Percentiles rank a stretch among this genome's conserved stretches.
These are phyloP conservation scores for Enteromius trimaculatus DNA, from an alignment of 2,797 vertebrate genomes.

Conservation along the genomic window DNA sequence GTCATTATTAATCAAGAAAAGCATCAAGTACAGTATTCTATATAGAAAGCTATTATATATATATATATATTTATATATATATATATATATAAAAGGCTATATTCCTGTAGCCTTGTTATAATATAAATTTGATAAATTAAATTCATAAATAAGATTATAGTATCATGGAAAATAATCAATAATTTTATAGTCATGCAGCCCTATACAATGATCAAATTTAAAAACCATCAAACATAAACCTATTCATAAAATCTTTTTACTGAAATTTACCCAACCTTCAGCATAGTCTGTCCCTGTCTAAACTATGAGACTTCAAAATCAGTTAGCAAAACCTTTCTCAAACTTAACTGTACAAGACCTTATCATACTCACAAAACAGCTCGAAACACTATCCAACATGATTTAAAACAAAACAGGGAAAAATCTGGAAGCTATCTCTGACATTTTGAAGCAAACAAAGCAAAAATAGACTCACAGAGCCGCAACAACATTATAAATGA, in stretches of 20 bases:
- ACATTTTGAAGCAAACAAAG: not conserved
- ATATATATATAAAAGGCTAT: too few relatives aligned
- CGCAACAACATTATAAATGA: slow-evolving; percentile 3
- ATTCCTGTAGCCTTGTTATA: not conserved
- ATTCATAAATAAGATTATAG: not conserved
- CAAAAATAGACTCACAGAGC: slow-evolving; percentile 20
- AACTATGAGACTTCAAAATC: not conserved
- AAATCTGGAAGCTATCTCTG: not conserved
- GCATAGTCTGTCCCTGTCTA: not conserved
- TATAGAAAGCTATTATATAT: not conserved
- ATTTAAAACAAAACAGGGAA: slow-evolving; percentile 3
- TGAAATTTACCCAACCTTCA: not conserved
- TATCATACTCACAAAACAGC: not conserved
- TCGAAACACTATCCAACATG: not conserved
- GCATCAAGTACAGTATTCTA: not conserved
- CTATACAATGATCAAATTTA: not conserved
- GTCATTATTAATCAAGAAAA: not conserved
- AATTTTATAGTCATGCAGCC: slow-evolving; percentile 4
- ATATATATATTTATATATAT: too few relatives aligned
- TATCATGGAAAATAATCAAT: not conserved
- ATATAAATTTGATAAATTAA: not conserved
- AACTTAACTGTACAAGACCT: not conserved
- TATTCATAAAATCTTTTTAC: not conserved
- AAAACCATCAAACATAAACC: not conserved
- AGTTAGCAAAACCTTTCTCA: not conserved